Percentiles rank a stretch among this genome's conserved stretches.
These are phyloP conservation scores for Myotis findleyi DNA, from an alignment of 2,797 vertebrate species.

Conservation along the genomic window DNA sequence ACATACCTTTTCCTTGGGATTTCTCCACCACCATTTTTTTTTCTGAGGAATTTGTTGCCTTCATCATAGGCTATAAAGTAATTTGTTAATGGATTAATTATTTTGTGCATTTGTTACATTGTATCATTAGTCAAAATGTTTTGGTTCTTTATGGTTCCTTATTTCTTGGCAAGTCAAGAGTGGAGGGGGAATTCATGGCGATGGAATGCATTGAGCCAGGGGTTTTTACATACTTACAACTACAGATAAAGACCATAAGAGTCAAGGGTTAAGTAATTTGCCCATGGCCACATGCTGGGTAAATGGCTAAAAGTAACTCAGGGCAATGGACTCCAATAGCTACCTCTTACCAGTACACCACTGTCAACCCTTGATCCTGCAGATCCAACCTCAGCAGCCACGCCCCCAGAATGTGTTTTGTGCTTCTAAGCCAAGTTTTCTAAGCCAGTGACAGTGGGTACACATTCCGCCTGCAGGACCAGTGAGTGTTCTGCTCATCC, in stretches of 20 bases:
- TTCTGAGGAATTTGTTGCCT: not conserved
- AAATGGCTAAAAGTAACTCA: not conserved
- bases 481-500: not conserved
- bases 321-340: not conserved
- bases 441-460: rapidly evolving
- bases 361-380: not conserved
- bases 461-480: not conserved
- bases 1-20: not conserved
- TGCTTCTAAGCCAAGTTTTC: not conserved
- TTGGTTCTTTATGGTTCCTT: not conserved
- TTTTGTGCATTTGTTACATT: not conserved
- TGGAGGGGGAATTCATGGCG: not conserved
- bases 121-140: not conserved
- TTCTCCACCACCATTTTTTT: not conserved
- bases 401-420: not conserved
- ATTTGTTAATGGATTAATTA: not conserved
- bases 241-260: not conserved
- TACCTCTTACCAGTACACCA: not conserved
- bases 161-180: not conserved
- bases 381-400: not conserved
- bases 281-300: not conserved
- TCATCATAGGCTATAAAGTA: slow-evolving; percentile 11
- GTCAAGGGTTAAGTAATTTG: not conserved
- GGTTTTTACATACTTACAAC: not conserved
- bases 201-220: not conserved